Percentiles rank a stretch among this genome's conserved stretches.
These are phyloP conservation scores for Rhinatrema bivittatum DNA, from an alignment of 2,797 vertebrate species.

Conservation along the genomic window DNA sequence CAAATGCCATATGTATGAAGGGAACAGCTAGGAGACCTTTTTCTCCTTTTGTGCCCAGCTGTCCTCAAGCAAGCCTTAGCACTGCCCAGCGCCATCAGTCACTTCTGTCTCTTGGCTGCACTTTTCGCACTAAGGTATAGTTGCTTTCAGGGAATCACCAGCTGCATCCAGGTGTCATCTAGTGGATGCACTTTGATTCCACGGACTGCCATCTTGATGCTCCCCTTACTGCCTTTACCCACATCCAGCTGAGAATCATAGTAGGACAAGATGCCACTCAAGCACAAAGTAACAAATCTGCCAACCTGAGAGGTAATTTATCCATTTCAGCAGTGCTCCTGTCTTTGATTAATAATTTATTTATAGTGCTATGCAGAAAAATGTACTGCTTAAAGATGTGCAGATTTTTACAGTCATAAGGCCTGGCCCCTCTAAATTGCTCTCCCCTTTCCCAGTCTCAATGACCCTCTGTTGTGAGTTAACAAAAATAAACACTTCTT, in stretches of 20 bases:
- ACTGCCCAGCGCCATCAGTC: slow-evolving; percentile 38
- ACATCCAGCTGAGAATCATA: slow-evolving; percentile 39
- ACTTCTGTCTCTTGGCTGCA: slow-evolving; percentile 33
- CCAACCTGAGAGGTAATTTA: slow-evolving; percentile 39
- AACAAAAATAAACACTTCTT: too few relatives aligned
- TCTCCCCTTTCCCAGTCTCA: too few relatives aligned
- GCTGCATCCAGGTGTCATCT: slow-evolving; percentile 31
- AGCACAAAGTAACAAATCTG: slow-evolving; percentile 40
- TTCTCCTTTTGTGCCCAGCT: too few relatives aligned
- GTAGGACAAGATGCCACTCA: slow-evolving; percentile 34
- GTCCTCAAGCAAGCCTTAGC: slow-evolving; percentile 31
- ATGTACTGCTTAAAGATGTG: too few relatives aligned
- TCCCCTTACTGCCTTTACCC: slow-evolving; percentile 34
- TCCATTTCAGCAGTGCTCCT: slow-evolving; percentile 32
- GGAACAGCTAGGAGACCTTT: too few relatives aligned
- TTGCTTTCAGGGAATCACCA: slow-evolving; percentile 36
- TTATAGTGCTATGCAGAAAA: too few relatives aligned
- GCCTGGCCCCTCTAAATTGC: too few relatives aligned
- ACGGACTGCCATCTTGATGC: slow-evolving; percentile 43
- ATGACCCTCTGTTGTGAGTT: too few relatives aligned
- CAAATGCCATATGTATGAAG: too few relatives aligned
- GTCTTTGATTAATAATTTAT: too few relatives aligned
- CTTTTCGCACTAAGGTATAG: slow-evolving; percentile 32
- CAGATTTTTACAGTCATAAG: too few relatives aligned
- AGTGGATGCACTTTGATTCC: slow-evolving; percentile 35